Conservation (phyloP, 2,888 invertebrate genomes). For the Epinotia bilunana region DNA sequence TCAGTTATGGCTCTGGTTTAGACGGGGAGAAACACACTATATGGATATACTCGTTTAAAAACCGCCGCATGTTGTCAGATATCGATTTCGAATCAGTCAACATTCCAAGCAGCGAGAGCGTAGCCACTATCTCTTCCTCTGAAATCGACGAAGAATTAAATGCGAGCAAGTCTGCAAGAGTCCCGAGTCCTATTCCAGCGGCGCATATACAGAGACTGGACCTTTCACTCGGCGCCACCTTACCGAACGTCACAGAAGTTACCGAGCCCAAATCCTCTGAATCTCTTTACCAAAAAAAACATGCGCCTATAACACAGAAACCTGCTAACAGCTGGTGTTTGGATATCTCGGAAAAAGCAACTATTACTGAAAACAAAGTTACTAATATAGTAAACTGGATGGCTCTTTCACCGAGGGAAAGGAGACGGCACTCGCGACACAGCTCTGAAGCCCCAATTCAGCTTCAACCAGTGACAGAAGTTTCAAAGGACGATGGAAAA, state of each 20-base stretch:
- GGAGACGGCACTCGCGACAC: conserved; percentile 47
- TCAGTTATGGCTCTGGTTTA: conserved; percentile 53
- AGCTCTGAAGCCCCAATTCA: not conserved
- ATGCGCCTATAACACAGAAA: conserved; percentile 49
- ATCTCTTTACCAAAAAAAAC: conserved; percentile 48
- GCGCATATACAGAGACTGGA: conserved; percentile 66
- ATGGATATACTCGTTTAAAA: conserved; percentile 74
- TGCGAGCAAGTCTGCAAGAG: conserved; percentile 50
- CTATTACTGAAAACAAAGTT: conserved; percentile 48
- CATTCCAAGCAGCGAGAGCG: conserved; percentile 52
- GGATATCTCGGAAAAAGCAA: conserved; percentile 47
- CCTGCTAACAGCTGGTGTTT: conserved; percentile 61
- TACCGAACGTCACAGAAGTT: conserved; percentile 74
- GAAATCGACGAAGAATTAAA: conserved; percentile 51
- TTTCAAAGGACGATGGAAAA: conserved; percentile 10
- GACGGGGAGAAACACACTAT: conserved; percentile 62
- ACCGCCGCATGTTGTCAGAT: conserved; percentile 62
- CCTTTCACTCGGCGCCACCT: conserved; percentile 60
- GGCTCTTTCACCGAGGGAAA: conserved; percentile 68
- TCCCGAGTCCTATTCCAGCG: conserved; percentile 65
- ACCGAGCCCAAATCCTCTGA: conserved; percentile 60
- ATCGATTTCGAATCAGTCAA: conserved; percentile 59
- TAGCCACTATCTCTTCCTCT: conserved; percentile 56
- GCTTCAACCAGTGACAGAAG: conserved; percentile 43
- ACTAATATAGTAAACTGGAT: conserved; percentile 62